These are phyloP conservation scores for Phyllotreta striolata DNA, from an alignment of 2,888 invertebrate genomes.

Conservation along the genomic window DNA sequence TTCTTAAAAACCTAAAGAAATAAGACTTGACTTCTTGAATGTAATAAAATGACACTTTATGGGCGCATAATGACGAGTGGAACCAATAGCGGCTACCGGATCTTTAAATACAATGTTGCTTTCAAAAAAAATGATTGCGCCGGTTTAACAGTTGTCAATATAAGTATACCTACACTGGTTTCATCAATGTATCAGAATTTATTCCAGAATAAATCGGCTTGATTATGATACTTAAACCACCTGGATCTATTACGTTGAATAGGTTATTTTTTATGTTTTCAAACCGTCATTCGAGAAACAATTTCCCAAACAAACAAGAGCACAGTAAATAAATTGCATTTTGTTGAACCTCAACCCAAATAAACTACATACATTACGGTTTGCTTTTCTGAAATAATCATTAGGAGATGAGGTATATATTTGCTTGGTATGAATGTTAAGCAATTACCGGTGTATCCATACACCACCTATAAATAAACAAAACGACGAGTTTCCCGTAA, in stretches of 20 bases:
- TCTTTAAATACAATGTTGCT: constrained; percentile 36
- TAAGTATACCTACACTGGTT: too few species aligned
- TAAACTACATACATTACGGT: constrained; percentile 18
- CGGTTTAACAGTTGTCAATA: background rate
- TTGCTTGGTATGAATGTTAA: constrained; percentile 27
- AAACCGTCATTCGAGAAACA: too few species aligned
- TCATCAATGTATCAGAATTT: too few species aligned
- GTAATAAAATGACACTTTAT: constrained; percentile 39
- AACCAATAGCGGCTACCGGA: constrained; percentile 39
- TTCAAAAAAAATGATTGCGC: constrained; percentile 27
- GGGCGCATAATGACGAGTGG: constrained; percentile 35
- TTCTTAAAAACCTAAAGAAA: constrained; percentile 35
- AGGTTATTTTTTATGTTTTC: too few species aligned
- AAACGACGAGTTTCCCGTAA: constrained; percentile 27
- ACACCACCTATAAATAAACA: constrained; percentile 32
- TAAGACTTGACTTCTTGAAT: constrained; percentile 29
- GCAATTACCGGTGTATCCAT: constrained; percentile 30
- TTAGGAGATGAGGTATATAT: constrained; percentile 32
- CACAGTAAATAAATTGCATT: background rate
- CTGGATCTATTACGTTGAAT: too few species aligned
- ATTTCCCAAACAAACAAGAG: background rate
- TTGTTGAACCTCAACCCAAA: background rate
- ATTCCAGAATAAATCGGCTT: too few species aligned
- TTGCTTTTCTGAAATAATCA: constrained; percentile 21
- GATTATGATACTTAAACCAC: too few species aligned